Conservation (phyloP, 2,113 vertebrate species). For the Stegastes partitus region DNA sequence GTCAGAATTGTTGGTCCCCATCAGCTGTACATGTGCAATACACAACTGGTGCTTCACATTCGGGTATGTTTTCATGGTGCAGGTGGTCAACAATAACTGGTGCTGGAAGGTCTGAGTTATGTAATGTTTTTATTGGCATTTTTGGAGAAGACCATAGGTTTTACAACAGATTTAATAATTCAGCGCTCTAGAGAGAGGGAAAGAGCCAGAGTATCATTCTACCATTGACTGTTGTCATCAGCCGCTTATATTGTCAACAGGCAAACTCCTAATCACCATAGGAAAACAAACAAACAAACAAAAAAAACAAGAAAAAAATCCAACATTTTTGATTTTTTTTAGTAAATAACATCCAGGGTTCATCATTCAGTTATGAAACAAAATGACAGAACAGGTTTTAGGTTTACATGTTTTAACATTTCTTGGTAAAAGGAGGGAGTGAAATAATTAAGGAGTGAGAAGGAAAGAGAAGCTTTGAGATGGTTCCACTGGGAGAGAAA, state of each 20-base stretch:
- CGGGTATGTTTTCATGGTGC: background rate
- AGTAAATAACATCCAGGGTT: conserved; percentile 77
- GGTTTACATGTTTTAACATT: conserved; percentile 73
- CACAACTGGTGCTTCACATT: background rate
- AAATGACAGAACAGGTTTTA: conserved; percentile 56
- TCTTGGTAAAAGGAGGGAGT: conserved; percentile 60
- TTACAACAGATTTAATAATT: conserved; percentile 82
- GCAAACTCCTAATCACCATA: conserved; percentile 80
- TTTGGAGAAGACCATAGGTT: conserved; percentile 80
- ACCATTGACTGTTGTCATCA: conserved; percentile 71
- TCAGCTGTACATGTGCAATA: too few species aligned
- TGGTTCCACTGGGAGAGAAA: conserved; percentile 56
- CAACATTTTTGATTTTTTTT: conserved; percentile 65
- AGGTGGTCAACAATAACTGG: conserved; percentile 35
- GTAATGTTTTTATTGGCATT: conserved; percentile 82
- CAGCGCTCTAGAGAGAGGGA: conserved; percentile 79
- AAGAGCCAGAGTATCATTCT: conserved; percentile 78
- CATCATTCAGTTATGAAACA: conserved; percentile 74
- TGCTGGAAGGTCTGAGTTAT: conserved; percentile 58
- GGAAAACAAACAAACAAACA: conserved; percentile 70
- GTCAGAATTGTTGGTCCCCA: too few species aligned
- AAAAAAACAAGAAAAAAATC: conserved; percentile 57
- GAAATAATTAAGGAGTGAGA: conserved; percentile 62
- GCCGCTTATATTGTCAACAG: conserved; percentile 73
- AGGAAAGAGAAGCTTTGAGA: conserved; percentile 51